Evolutionary conservation across 2,113 vertebrate genomes (phyloP).

Genomic region (Eurypyga helias): DNA sequence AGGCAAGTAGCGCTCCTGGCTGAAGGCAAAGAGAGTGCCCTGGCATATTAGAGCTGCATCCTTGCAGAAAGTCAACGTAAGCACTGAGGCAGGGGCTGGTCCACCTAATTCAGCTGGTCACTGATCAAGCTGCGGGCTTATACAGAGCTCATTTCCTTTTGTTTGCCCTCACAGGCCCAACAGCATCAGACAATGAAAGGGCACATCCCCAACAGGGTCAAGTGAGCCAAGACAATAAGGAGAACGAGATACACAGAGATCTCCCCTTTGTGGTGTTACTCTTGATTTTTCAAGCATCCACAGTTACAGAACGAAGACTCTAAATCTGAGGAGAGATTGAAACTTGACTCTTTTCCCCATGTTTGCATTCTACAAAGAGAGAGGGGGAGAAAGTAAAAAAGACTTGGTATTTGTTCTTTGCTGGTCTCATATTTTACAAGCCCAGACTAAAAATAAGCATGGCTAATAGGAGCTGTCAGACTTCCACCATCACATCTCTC

Average conservation of each 20-base stretch:
- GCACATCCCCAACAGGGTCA: slow-evolving; percentile 22
- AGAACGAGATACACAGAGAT: neutral
- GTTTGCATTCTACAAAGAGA: neutral
- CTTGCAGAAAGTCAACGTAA: neutral
- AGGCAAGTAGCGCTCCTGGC: neutral
- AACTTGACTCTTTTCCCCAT: slow-evolving; percentile 33
- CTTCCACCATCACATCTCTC: neutral
- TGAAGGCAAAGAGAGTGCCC: neutral
- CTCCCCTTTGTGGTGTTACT: neutral
- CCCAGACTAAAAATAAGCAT: neutral
- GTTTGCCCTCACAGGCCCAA: neutral
- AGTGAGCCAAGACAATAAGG: slow-evolving; percentile 26
- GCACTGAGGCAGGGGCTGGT: neutral
- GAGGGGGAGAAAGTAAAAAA: no score
- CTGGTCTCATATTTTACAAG: neutral
- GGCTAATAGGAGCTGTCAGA: neutral
- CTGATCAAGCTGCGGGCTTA: neutral
- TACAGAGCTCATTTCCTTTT: slow-evolving; percentile 12
- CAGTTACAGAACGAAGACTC: slow-evolving; percentile 36
- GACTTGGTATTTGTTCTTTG: neutral
- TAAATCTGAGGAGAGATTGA: slow-evolving; percentile 79
- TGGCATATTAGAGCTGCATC: neutral
- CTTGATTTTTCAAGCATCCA: slow-evolving; percentile 18
- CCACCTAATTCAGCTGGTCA: neutral
- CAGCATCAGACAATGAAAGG: slow-evolving; percentile 5